phyloP scores from a whole-genome alignment of 2,888 invertebrate species.

The Epistrophe eligans region DNA sequence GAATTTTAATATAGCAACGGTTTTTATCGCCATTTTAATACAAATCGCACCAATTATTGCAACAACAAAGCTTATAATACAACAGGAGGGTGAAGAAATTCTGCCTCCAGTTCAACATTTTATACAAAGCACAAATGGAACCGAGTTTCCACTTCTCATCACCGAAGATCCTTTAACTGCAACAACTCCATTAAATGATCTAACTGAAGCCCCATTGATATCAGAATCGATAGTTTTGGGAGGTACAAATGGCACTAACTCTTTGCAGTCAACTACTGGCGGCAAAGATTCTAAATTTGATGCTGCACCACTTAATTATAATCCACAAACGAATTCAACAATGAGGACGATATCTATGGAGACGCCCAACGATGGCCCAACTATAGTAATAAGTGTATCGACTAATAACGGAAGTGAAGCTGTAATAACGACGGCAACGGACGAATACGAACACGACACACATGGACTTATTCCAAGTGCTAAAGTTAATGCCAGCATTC shows the following conservation, averaged over 20 bases:
- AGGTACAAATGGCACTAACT: conserved; percentile 13
- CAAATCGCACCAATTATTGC: conserved; percentile 28
- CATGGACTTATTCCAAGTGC: conserved; percentile 65
- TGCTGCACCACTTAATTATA: neutral
- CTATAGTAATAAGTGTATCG: conserved; percentile 50
- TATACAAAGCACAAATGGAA: conserved; percentile 59
- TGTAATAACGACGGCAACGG: conserved; percentile 26
- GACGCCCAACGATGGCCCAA: conserved; percentile 16
- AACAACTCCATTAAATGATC: conserved; percentile 15
- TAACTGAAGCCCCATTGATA: conserved; percentile 35
- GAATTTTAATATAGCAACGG: conserved; percentile 6
- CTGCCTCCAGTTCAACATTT: conserved; percentile 63
- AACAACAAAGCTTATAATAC: conserved; percentile 57
- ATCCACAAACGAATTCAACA: conserved; percentile 13
- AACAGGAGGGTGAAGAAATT: conserved; percentile 31
- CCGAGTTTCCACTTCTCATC: conserved; percentile 54
- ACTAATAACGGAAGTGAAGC: conserved; percentile 36
- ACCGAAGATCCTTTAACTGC: conserved; percentile 45
- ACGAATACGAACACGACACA: conserved; percentile 53
- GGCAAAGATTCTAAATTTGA: conserved; percentile 17
- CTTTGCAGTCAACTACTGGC: conserved; percentile 5
- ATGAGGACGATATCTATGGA: conserved; percentile 5
- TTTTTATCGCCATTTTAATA: conserved; percentile 30
- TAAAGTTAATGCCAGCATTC: conserved; percentile 66
- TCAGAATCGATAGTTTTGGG: conserved; percentile 57